Percentiles rank a stretch among this genome's conserved stretches.
Evolutionary conservation across 1,140 invertebrate species (phyloP).

Genomic region (Plodia interpunctella): DNA sequence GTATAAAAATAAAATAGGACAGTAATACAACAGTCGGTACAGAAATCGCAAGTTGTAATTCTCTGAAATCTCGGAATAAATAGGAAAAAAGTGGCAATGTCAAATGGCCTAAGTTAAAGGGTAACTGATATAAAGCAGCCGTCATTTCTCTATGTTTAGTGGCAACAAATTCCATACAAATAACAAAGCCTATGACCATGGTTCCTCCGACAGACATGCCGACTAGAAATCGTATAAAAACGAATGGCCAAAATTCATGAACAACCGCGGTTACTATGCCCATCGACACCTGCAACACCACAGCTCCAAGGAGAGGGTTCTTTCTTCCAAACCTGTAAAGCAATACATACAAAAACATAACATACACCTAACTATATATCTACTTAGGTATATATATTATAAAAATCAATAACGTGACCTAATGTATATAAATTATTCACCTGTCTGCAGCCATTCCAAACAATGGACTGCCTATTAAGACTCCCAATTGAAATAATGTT

Average conservation of each 20-base stretch:
- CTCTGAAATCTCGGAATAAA: constrained; percentile 74
- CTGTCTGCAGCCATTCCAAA: constrained; percentile 75
- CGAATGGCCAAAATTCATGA: constrained; percentile 80
- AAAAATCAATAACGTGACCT: too few species aligned
- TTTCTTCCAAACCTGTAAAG: constrained; percentile 81
- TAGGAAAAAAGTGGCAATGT: constrained; percentile 76
- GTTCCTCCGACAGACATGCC: constrained; percentile 80
- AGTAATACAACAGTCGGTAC: constrained; percentile 75
- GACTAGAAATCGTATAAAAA: constrained; percentile 78
- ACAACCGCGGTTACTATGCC: constrained; percentile 78
- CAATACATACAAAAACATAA: too few species aligned
- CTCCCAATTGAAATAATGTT: constrained; percentile 70
- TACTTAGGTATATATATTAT: too few species aligned
- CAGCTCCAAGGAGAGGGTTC: constrained; percentile 76
- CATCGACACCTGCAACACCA: constrained; percentile 78
- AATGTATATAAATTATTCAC: constrained; percentile 29
- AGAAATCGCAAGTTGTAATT: constrained; percentile 78
- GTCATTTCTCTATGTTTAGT: constrained; percentile 79
- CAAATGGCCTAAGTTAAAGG: constrained; percentile 79
- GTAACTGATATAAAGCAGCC: constrained; percentile 79
- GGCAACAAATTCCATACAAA: constrained; percentile 76
- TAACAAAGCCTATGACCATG: constrained; percentile 80
- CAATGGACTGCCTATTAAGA: constrained; percentile 62
- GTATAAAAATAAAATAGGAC: constrained; percentile 79
- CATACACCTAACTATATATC: too few species aligned